phyloP scores from a whole-genome alignment of 1,140 invertebrate species.

The Stegodyphus dumicola region DNA sequence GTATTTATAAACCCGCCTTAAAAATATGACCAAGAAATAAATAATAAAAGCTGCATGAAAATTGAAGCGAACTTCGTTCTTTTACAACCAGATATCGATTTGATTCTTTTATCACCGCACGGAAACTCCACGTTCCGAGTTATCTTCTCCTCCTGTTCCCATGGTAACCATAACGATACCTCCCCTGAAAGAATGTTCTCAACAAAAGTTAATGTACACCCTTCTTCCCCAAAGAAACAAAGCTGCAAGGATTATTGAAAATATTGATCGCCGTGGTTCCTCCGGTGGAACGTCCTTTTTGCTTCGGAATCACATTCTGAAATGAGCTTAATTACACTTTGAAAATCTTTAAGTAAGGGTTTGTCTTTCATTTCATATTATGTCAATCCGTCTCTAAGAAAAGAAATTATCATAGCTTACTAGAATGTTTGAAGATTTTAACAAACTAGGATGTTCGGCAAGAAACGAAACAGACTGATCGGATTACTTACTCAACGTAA shows the following conservation, averaged over 20 bases:
- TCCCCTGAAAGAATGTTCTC: constrained; percentile 52
- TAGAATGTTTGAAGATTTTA: no score
- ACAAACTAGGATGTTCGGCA: no score
- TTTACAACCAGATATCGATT: constrained; percentile 36
- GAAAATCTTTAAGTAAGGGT: no score
- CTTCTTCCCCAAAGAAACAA: constrained; percentile 18
- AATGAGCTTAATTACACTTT: no score
- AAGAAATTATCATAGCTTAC: no score
- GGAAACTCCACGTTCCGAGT: not conserved
- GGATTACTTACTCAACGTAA: no score
- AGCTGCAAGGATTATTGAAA: constrained; percentile 50
- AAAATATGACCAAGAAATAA: no score
- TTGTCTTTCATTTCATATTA: no score
- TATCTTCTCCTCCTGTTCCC: constrained; percentile 27
- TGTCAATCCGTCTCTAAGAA: no score
- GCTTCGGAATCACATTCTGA: not conserved
- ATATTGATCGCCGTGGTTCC: constrained; percentile 45
- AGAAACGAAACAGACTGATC: no score
- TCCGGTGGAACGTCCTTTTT: constrained; percentile 17
- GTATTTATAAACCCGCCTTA: no score
- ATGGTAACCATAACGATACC: constrained; percentile 47
- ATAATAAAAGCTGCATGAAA: no score
- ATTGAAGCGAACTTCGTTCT: not conserved
- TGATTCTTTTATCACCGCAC: constrained; percentile 17
- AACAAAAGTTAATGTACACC: constrained; percentile 44